Evolutionary conservation across 2,113 vertebrate genomes (phyloP).

Genomic region (Asarcornis scutulata): DNA sequence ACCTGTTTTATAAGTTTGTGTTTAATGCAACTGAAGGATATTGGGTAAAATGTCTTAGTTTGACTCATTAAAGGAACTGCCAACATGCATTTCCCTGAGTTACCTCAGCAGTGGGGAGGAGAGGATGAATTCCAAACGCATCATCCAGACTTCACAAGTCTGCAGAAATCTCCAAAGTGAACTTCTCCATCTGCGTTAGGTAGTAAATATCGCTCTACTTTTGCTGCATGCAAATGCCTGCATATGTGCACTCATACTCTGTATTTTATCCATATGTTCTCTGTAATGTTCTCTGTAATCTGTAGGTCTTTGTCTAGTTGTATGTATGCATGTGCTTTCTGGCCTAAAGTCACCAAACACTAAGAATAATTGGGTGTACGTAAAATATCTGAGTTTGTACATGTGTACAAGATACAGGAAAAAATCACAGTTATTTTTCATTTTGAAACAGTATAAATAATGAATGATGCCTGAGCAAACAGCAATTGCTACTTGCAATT

Average conservation of each 20-base stretch:
- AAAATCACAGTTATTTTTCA: not conserved
- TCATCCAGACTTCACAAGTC: constrained; percentile 54
- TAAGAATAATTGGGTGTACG: not conserved
- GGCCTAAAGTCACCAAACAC: not conserved
- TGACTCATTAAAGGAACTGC: constrained; percentile 54
- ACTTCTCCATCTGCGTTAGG: constrained; percentile 23
- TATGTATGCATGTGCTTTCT: not conserved
- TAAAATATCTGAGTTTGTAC: not conserved
- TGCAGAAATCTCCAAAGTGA: constrained; percentile 46
- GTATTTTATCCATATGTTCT: not conserved
- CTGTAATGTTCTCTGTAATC: not conserved
- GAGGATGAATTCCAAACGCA: constrained; percentile 52
- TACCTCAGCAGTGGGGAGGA: constrained; percentile 36
- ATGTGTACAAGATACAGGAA: not conserved
- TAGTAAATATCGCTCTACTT: not conserved
- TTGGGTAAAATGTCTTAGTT: constrained; percentile 43
- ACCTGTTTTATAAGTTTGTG: not conserved
- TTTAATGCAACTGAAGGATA: constrained; percentile 34
- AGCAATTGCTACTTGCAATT: not conserved
- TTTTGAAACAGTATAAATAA: not conserved
- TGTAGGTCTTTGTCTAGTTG: not conserved
- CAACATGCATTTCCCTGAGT: constrained; percentile 37
- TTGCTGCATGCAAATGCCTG: not conserved
- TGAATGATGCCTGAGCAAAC: not conserved
- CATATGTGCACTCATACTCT: not conserved